Evolutionary conservation across 2,888 invertebrate species (phyloP), one percentile per base, ranked within the genome.

Genomic region (Allacma fusca): DNA sequence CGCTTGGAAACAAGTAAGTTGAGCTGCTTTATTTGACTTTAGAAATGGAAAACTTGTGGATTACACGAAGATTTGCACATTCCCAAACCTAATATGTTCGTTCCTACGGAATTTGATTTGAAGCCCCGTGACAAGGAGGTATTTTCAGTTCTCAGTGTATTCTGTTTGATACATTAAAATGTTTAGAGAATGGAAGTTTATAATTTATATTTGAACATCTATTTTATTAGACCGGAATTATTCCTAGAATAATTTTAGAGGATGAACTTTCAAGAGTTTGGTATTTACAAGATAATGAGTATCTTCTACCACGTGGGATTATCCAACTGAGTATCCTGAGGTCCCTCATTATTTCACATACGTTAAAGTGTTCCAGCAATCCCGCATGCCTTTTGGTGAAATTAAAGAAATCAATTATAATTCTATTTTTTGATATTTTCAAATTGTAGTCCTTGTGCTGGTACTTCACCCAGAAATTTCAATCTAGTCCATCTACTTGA

Each of bases 221-320:
- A 12, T 24, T 5, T 21, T 65, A 26, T 24, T 24, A 75, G 75
- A 67, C 50, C 1, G 50, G 71, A 40, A 50, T 67, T 24, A 2
- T 28, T 16, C 79, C 81, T 9, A 23, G 24, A 1, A 92, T 94
- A 73, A 90, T 94, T 75, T 90, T 92, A 88, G 95, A 97, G 85
- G 92, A 93, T 0, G 90, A 92, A 0, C 88, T 94, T 65, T 90
- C 93, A 85, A 89, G 97, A 76, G 88, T 96, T 0, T 98, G 98
- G 98, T 97, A 92, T 87, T 96, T 96, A 85, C 95, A 96, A 86
- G 98, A 98, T 87, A 92, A 93, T 84, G 94, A 94, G 86, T 98
- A 94, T 86, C 87, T 91, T 13, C 88, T 97, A 78, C 98, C 98
- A 0, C 97, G 96, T 87, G 92, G 94, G 0, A 92, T 92, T 84